Evolutionary conservation across 2,113 vertebrate species (phyloP), one percentile per base, ranked within the genome.

Genomic region (Typhlomys cinereus): DNA sequence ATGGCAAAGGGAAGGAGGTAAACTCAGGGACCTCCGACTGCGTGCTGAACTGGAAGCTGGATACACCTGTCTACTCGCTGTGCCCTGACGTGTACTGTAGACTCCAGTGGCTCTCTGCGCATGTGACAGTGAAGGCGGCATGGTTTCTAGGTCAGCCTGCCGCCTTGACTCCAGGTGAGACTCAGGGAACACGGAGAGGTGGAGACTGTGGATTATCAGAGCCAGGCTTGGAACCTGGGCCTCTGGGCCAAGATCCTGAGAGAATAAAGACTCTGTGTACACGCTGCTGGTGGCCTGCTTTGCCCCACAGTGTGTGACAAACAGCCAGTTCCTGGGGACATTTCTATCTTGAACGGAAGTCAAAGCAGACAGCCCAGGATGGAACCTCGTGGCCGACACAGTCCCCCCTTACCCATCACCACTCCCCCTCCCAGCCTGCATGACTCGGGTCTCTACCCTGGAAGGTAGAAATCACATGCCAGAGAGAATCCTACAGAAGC

Each of bases 121-220:
- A 18, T 15, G 13, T 31, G 59, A 34, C 29, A 3, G 39, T 62
- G 39, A 46, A 29, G 31, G 44, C 10, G 25, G 7, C 15, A 13
- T 25, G 11, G n/a, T 34, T 7, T 25, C 2, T 25, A 25, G 25
- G 62, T 15, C 15, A 15, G 23, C 7, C 1, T 2, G 27, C n/a
- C 7, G 23, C 31, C 9, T 1, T 50, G 25, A 6, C 29, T 41
- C 20, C 25, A 44, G 57, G 57, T 14, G 27, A 62, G 27, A 80
- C 14, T 5, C 15, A n/a, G 46, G 57, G 29, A 23, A 36, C 41
- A 48, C 29, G 14, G n/a, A n/a, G 44, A 54, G 78, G 50, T 3
- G 25, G 31, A 34, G 59, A 21, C 66, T n/a, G 13, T 25, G 39
- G 73, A 57, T 41, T 78, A 5, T 31, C 48, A 25, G n/a, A 61